Evolutionary conservation across 2,113 vertebrate genomes (phyloP).

Genomic region (Suricata suricatta): DNA sequence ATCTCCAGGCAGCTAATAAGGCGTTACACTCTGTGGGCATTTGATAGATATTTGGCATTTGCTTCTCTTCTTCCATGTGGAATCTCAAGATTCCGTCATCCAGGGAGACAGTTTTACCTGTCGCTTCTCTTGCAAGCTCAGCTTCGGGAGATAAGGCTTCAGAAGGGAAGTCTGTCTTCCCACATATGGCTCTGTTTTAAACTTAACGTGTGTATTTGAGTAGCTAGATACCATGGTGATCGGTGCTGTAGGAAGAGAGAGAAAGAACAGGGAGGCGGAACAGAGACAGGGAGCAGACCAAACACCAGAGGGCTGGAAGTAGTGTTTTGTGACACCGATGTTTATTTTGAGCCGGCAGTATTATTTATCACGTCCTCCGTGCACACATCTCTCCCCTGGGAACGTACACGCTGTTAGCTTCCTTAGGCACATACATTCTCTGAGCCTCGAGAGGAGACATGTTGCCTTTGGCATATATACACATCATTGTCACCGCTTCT

Average conservation of each 20-base stretch:
- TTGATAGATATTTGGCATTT: background rate
- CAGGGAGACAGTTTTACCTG: background rate
- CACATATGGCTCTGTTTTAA: background rate
- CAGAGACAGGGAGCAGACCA: background rate
- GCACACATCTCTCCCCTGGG: too few relatives aligned
- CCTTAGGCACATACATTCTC: background rate
- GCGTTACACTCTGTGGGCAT: background rate
- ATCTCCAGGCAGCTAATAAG: background rate
- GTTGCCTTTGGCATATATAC: background rate
- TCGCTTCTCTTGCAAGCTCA: background rate
- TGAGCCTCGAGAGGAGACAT: background rate
- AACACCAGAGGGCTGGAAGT: background rate
- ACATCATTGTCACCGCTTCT: background rate
- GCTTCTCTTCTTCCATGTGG: background rate
- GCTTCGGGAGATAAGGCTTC: background rate
- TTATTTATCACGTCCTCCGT: background rate
- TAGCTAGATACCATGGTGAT: constrained; percentile 43
- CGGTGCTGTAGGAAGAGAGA: constrained; percentile 7
- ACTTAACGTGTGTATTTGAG: background rate
- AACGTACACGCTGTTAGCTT: background rate
- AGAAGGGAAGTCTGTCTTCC: background rate
- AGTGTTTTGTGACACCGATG: background rate
- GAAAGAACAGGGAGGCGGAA: background rate
- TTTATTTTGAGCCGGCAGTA: background rate
- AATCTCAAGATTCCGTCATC: background rate